Evolutionary conservation across 2,888 invertebrate species (phyloP).

Genomic region (Polyommatus iphigenia): DNA sequence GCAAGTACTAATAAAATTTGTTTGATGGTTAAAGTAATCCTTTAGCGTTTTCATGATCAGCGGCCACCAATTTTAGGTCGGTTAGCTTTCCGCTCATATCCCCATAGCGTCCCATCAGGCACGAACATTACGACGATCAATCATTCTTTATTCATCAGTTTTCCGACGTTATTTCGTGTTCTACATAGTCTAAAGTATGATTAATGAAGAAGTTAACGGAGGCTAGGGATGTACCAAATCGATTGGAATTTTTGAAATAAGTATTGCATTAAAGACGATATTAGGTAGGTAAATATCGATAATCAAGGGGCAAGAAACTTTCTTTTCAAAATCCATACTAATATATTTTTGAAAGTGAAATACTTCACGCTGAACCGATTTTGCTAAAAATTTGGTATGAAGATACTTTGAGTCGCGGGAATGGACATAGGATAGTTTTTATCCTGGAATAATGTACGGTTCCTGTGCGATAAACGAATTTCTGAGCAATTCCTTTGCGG

Average conservation of each 20-base stretch:
- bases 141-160: conserved; percentile 51
- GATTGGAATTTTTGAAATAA: neutral
- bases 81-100: conserved; percentile 6
- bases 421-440: too few relatives aligned
- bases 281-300: too few relatives aligned
- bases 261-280: neutral
- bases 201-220: conserved; percentile 42
- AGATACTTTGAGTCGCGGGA: too few relatives aligned
- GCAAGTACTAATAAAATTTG: too few relatives aligned
- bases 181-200: conserved; percentile 47
- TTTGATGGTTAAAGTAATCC: neutral
- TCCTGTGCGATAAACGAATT: too few relatives aligned
- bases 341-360: too few relatives aligned
- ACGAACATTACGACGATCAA: conserved; percentile 49
- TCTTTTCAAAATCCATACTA: too few relatives aligned
- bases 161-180: conserved; percentile 44
- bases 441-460: too few relatives aligned
- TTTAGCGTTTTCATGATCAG: neutral
- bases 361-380: too few relatives aligned
- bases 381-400: too few relatives aligned
- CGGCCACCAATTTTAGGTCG: neutral
- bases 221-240: neutral
- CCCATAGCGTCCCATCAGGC: conserved; percentile 39
- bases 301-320: too few relatives aligned
- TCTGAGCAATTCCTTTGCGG: too few relatives aligned